A percentile compares a stretch with the other conserved stretches of the same genome.
Conservation (phyloP, 2,888 invertebrate species). For the Scaptomyza tumidula region DNA sequence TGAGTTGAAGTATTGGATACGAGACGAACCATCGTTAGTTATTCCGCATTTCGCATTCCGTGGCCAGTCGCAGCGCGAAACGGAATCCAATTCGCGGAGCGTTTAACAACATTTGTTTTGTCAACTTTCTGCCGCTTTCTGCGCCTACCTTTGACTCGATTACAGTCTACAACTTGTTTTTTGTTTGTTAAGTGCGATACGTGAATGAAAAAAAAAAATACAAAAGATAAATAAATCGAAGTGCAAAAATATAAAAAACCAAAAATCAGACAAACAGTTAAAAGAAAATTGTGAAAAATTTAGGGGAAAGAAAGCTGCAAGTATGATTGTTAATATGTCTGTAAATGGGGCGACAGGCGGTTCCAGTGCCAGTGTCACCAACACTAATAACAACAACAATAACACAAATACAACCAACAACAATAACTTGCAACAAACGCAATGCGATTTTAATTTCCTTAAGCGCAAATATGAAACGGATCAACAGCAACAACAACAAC, state of each 20-base stretch:
- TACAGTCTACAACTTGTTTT: conserved; percentile 25
- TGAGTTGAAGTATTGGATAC: neutral
- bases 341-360: conserved; percentile 51
- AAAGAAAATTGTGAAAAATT: neutral
- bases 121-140: neutral
- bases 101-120: neutral
- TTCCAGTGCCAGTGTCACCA: conserved; percentile 37
- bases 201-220: conserved; percentile 31
- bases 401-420: conserved; percentile 54
- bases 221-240: conserved; percentile 6
- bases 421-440: conserved; percentile 46
- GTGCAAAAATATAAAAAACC: neutral
- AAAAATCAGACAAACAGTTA: conserved; percentile 2
- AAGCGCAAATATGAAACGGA: conserved; percentile 78
- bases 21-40: neutral
- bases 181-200: conserved; percentile 49
- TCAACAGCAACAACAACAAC: conserved; percentile 15
- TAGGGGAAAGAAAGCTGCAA: neutral
- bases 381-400: conserved; percentile 37
- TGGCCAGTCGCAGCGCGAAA: conserved; percentile 70
- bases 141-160: neutral
- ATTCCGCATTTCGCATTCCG: conserved; percentile 61
- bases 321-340: conserved; percentile 82
- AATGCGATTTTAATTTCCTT: conserved; percentile 80
- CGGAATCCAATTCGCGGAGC: conserved; percentile 59